A percentile compares a stretch with the other conserved stretches of the same genome.
These are phyloP conservation scores for Melanotaenia pygmaea DNA, from an alignment of 2,797 vertebrate species.

Conservation along the genomic window DNA sequence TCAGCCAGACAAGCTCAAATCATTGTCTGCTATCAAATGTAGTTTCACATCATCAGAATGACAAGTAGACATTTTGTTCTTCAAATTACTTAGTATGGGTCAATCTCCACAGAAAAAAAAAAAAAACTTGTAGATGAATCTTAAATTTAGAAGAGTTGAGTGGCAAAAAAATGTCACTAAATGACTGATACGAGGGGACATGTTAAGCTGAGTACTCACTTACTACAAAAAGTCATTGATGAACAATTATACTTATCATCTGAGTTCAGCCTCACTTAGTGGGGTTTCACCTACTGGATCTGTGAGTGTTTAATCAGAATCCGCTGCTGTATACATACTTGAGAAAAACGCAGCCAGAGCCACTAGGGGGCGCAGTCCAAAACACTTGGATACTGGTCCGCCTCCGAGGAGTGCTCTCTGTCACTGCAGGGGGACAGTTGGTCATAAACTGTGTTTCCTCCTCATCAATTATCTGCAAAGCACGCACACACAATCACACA, in stretches of 20 bases:
- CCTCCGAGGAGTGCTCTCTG: conserved; percentile 94
- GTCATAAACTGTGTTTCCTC: conserved; percentile 99
- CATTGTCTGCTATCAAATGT: background rate
- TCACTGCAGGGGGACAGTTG: conserved; percentile 95
- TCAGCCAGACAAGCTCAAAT: background rate
- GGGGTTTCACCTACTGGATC: background rate
- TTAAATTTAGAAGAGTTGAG: background rate
- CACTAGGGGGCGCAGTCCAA: conserved; percentile 91
- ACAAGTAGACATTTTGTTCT: background rate
- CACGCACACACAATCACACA: conserved; percentile 15
- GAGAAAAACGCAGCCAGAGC: conserved; percentile 91
- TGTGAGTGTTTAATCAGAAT: conserved; percentile 8
- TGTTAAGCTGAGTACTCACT: background rate
- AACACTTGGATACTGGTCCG: conserved; percentile 95
- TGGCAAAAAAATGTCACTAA: background rate
- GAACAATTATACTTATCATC: background rate
- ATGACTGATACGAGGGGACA: background rate
- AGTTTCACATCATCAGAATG: background rate
- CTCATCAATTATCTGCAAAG: conserved; percentile 93
- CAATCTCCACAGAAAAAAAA: background rate
- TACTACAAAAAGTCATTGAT: background rate
- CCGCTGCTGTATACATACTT: conserved; percentile 85
- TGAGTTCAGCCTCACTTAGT: background rate
- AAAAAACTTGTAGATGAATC: background rate
- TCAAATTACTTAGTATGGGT: background rate